Conservation (phyloP, 2,888 invertebrate genomes). For the Atrina japonica region DNA sequence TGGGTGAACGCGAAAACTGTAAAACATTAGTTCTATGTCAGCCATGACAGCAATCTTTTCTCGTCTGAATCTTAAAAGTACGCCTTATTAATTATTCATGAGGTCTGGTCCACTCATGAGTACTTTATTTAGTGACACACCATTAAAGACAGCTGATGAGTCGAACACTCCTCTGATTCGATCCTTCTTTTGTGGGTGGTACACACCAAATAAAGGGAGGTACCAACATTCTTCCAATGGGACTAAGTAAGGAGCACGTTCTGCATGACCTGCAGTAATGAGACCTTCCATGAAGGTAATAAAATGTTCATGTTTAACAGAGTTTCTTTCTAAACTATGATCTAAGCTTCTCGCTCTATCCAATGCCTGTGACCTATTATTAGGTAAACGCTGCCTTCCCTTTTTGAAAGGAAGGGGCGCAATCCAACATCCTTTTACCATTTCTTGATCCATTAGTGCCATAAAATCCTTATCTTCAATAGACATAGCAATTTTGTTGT, state of each 20-base stretch:
- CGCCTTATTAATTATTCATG: conserved; percentile 38
- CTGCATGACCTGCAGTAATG: conserved; percentile 37
- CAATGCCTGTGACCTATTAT: conserved; percentile 34
- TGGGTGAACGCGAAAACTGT: not conserved
- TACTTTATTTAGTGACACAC: conserved; percentile 41
- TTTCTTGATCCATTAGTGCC: conserved; percentile 16
- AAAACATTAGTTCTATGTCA: conserved; percentile 48
- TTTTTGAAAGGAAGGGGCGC: conserved; percentile 36
- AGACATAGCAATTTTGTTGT: conserved; percentile 30
- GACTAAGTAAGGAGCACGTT: conserved; percentile 29
- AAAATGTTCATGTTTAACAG: conserved; percentile 31
- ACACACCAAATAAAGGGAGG: conserved; percentile 43
- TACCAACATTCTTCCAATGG: conserved; percentile 42
- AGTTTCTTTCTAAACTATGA: conserved; percentile 18
- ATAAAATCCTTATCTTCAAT: conserved; percentile 39
- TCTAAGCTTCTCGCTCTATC: conserved; percentile 30
- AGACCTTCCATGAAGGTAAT: conserved; percentile 40
- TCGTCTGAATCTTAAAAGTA: conserved; percentile 36
- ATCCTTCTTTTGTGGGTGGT: conserved; percentile 20
- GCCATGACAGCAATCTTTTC: conserved; percentile 32
- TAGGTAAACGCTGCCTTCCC: conserved; percentile 14
- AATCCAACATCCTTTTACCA: conserved; percentile 34
- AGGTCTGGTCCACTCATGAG: conserved; percentile 46
- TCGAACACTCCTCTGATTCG: conserved; percentile 44
- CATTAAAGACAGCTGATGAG: conserved; percentile 31